A percentile compares a stretch with the other conserved stretches of the same genome.
These are phyloP conservation scores for Eristalis intricaria DNA, from an alignment of 2,888 invertebrate genomes.

Conservation along the genomic window DNA sequence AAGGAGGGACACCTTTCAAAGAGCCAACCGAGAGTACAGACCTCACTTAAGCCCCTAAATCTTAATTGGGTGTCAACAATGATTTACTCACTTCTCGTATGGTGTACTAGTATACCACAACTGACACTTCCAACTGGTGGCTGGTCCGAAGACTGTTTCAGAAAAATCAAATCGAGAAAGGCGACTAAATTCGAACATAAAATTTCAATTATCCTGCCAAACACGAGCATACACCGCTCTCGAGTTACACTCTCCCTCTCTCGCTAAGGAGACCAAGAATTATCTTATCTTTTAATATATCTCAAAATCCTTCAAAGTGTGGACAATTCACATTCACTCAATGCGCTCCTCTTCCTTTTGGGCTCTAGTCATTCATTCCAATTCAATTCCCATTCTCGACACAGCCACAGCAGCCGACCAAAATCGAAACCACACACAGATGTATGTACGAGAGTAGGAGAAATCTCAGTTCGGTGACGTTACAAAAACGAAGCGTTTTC, in stretches of 20 bases:
- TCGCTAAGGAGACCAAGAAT: constrained; percentile 25
- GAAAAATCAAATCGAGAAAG: neutral
- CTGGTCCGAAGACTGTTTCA: constrained; percentile 18
- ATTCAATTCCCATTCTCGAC: constrained; percentile 60
- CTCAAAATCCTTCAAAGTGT: constrained; percentile 25
- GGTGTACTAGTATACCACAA: constrained; percentile 10
- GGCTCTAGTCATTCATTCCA: constrained; percentile 28
- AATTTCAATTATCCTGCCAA: constrained; percentile 68
- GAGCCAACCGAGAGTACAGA: neutral
- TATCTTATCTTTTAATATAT: constrained; percentile 57
- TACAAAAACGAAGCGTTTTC: constrained; percentile 20
- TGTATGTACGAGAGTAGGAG: neutral
- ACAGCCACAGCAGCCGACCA: constrained; percentile 51
- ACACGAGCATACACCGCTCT: constrained; percentile 34
- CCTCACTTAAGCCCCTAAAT: constrained; percentile 42
- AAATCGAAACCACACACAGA: constrained; percentile 50
- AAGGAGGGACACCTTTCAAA: neutral
- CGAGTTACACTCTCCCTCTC: constrained; percentile 44
- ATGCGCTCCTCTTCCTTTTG: constrained; percentile 9
- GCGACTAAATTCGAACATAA: constrained; percentile 46
- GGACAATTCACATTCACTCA: constrained; percentile 55
- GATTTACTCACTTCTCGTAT: constrained; percentile 28
- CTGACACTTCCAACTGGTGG: constrained; percentile 8
- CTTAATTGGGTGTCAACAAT: constrained; percentile 52
- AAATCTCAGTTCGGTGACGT: constrained; percentile 59